Percentiles rank a stretch among this genome's conserved stretches.
These are phyloP conservation scores for Lutraria rhynchaena DNA, from an alignment of 1,140 invertebrate species.

Conservation along the genomic window DNA sequence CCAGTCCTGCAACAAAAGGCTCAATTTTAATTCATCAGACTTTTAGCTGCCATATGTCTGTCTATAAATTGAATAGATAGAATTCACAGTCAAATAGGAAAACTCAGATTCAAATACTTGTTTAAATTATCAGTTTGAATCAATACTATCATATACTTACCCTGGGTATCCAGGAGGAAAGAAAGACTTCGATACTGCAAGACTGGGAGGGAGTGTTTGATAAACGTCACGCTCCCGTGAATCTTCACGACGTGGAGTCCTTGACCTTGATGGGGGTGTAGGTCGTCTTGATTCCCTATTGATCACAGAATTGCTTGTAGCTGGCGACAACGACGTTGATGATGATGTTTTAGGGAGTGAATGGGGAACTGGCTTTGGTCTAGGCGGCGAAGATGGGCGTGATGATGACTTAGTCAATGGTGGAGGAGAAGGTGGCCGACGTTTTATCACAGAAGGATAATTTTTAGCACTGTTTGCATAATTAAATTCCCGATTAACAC, in stretches of 20 bases:
- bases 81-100: background rate
- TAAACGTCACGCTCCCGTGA: slow-evolving; percentile 36
- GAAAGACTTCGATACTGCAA: slow-evolving; percentile 48
- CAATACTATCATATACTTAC: slow-evolving; percentile 18
- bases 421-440: slow-evolving; percentile 35
- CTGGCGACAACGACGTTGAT: background rate
- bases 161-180: slow-evolving; percentile 42
- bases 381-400: slow-evolving; percentile 1
- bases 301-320: slow-evolving; percentile 25
- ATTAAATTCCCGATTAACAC: background rate
- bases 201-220: slow-evolving; percentile 33
- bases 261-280: slow-evolving; percentile 15
- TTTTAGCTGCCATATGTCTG: too few species aligned
- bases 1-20: too few species aligned
- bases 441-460: slow-evolving; percentile 52
- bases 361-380: background rate
- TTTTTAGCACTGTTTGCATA: background rate
- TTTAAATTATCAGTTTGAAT: background rate
- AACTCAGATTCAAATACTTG: background rate
- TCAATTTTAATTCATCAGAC: too few species aligned
- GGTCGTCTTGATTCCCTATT: slow-evolving; percentile 21
- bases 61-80: too few species aligned
- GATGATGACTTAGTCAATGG: slow-evolving; percentile 34
- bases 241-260: slow-evolving; percentile 20
- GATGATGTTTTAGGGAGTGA: background rate